phyloP scores from a whole-genome alignment of 2,113 vertebrate genomes.

The Anser brachyrhynchus region DNA sequence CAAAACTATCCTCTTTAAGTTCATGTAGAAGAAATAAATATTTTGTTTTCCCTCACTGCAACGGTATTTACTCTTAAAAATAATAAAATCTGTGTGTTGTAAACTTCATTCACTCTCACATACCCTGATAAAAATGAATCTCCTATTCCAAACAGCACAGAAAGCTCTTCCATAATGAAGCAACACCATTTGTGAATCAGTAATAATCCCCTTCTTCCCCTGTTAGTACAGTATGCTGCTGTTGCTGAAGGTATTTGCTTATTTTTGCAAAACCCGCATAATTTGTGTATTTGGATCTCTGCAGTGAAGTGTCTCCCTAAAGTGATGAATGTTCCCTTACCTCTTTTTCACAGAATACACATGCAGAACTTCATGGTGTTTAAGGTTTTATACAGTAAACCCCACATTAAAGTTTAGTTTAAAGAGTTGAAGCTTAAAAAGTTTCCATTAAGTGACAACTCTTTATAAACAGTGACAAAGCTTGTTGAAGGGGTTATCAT shows the following conservation, averaged over 20 bases:
- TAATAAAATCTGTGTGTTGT: no score
- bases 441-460: neutral
- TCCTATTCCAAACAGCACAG: neutral
- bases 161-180: neutral
- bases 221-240: neutral
- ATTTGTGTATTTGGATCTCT: neutral
- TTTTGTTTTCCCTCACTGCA: neutral
- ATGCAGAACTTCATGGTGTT: neutral
- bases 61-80: neutral
- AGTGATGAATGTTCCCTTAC: neutral
- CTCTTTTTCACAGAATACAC: neutral
- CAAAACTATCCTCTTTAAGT: neutral
- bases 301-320: neutral
- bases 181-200: neutral
- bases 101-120: fast-evolving
- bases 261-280: neutral
- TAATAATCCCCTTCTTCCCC: neutral
- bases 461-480: neutral
- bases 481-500: neutral
- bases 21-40: neutral
- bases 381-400: neutral
- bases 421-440: conserved; percentile 14
- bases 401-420: neutral
- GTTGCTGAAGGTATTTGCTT: neutral
- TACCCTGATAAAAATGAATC: neutral